Base-by-base conservation (phyloP, 2,797 vertebrate species). In the Clarias laeviceps region DNA sequence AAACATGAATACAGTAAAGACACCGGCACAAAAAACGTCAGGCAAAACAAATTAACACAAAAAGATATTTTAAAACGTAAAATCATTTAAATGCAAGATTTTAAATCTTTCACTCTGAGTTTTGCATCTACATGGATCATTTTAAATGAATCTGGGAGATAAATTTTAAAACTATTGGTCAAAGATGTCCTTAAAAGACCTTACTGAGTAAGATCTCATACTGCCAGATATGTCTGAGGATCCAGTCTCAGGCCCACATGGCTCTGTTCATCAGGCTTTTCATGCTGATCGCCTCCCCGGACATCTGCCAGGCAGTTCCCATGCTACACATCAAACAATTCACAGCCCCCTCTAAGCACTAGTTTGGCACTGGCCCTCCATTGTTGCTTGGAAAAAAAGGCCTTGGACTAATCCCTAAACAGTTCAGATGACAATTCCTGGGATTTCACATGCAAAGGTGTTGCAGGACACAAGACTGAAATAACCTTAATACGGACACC, bases 391-490 rank as follows among this genome's bases (percentile, higher is more conserved):
- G 11, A n/a, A 81, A 65, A 15, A 37, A 81, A 65, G 84, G 73
- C 80, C 80, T 85, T 72, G 66, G 78, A 32, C 37, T 79, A 86
- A 85, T 80, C 82, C 85, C 74, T n/a, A 4, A 34, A 37, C 70
- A 78, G 65, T 84, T 80, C 56, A 34, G 64, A n/a, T 85, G 81
- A 62, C 59, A 40, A 88, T 89, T 76, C 90, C 65, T 77, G 29
- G 82, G 74, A 88, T 84, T 90, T 84, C 88, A 84, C 66, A 80
- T 82, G 85, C 88, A 83, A 92, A 94, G 93, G 94, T 93, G 92
- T 92, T 92, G 90, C 76, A 88, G 89, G 90, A 91, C 89, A 92
- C 92, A 91, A 90, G 88, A 90, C 92, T 92, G 90, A 93, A 94
- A 93, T 92, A 12, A 86, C 88, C 84, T 89, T 89, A 87, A 87